Percentiles rank a stretch among this genome's conserved stretches.
phyloP scores from a whole-genome alignment of 2,113 vertebrate genomes.

The Natator depressus region DNA sequence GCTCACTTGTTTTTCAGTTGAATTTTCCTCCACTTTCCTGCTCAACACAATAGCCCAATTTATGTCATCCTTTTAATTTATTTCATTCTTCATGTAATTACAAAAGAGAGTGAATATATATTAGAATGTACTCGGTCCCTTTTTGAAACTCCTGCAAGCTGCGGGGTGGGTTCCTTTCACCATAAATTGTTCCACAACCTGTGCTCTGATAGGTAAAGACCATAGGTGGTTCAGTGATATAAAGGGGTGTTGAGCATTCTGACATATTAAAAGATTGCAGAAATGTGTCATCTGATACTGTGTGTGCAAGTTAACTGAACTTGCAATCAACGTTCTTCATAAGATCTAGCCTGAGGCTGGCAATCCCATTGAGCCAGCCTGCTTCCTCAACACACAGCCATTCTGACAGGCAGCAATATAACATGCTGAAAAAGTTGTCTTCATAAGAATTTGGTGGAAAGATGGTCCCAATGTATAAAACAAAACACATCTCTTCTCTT shows the following conservation, averaged over 20 bases:
- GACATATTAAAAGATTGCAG: not conserved
- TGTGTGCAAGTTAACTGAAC: not conserved
- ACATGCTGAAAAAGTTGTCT: not conserved
- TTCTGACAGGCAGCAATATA: not conserved
- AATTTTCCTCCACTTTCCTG: not conserved
- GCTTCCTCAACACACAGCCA: not conserved
- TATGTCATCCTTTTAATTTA: not conserved
- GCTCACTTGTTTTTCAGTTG: not conserved
- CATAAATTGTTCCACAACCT: not conserved
- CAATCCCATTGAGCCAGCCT: not conserved
- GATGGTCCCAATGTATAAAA: not conserved
- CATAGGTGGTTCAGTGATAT: not conserved
- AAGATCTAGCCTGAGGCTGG: not conserved
- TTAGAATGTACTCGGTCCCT: not conserved
- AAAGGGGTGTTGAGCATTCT: not conserved
- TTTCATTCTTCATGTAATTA: not conserved
- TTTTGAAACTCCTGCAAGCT: not conserved
- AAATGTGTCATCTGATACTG: not conserved
- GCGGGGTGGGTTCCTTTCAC: not conserved
- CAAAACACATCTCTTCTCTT: conserved; percentile 64
- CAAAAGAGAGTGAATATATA: not conserved
- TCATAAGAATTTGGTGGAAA: conserved; percentile 9
- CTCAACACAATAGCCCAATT: not conserved
- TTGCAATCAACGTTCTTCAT: not conserved
- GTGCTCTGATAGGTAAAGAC: not conserved